A percentile compares a stretch with the other conserved stretches of the same genome.
These are phyloP conservation scores for Protomyctophum bolini DNA, from an alignment of 2,113 vertebrate species.

Conservation along the genomic window DNA sequence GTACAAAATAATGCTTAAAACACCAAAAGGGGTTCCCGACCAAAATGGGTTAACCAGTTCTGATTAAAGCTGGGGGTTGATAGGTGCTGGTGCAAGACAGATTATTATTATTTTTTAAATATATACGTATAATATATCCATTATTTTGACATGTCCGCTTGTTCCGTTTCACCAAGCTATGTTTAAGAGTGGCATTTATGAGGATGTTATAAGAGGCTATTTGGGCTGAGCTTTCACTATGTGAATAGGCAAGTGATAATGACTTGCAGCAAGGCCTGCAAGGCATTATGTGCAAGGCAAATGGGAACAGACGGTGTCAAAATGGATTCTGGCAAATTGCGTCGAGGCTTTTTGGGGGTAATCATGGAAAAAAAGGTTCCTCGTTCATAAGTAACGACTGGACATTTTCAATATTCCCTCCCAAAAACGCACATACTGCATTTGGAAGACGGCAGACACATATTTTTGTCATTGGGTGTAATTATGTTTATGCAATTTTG, in stretches of 20 bases:
- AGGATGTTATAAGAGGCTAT: constrained; percentile 30
- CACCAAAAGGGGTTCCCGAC: too few relatives aligned
- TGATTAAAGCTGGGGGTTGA: constrained; percentile 31
- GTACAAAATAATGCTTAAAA: too few relatives aligned
- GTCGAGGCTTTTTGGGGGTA: constrained; percentile 2
- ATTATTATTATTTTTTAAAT: too few relatives aligned
- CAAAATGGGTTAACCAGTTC: too few relatives aligned
- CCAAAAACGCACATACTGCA: not conserved
- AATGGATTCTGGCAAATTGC: constrained; percentile 7
- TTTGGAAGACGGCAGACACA: not conserved
- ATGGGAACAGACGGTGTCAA: constrained; percentile 19
- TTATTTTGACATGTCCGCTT: not conserved
- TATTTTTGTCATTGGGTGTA: constrained; percentile 2
- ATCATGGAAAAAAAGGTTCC: constrained; percentile 10
- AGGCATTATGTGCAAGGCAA: not conserved
- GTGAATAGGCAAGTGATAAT: constrained; percentile 20
- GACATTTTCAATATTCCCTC: constrained; percentile 20
- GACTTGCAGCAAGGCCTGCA: constrained; percentile 1
- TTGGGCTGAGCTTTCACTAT: constrained; percentile 2
- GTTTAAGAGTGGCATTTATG: constrained; percentile 30
- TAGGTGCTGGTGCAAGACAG: constrained; percentile 12
- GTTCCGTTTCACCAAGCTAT: not conserved
- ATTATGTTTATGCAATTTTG: constrained; percentile 26
- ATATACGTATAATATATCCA: too few relatives aligned
- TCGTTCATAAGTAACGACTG: not conserved